A percentile compares a stretch with the other conserved stretches of the same genome.
phyloP scores from a whole-genome alignment of 2,797 vertebrate genomes.

The Miichthys miiuy region DNA sequence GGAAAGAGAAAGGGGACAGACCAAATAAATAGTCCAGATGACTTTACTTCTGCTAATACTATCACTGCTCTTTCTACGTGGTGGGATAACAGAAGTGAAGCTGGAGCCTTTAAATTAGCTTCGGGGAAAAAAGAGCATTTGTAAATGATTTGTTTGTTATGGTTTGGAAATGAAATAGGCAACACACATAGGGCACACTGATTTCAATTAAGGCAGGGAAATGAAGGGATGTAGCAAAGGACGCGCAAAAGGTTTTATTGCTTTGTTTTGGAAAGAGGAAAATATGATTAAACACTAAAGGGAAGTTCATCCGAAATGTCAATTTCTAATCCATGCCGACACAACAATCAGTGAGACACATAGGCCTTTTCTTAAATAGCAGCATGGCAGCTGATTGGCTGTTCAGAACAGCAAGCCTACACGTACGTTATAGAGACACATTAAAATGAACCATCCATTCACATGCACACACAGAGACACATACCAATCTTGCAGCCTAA shows the following conservation, averaged over 20 bases:
- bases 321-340: constrained; percentile 49
- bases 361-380: background rate
- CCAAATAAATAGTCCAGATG: constrained; percentile 68
- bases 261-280: constrained; percentile 45
- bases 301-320: constrained; percentile 50
- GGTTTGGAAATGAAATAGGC: constrained; percentile 55
- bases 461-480: background rate
- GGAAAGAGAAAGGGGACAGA: constrained; percentile 41
- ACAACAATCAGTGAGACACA: constrained; percentile 4
- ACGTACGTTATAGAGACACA: background rate
- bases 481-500: background rate
- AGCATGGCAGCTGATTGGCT: constrained; percentile 1
- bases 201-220: constrained; percentile 58
- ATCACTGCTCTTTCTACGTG: constrained; percentile 44
- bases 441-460: background rate
- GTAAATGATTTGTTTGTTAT: constrained; percentile 66
- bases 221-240: constrained; percentile 51
- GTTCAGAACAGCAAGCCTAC: background rate
- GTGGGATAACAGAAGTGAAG: constrained; percentile 41
- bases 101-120: constrained; percentile 58
- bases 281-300: constrained; percentile 50
- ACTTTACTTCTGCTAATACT: constrained; percentile 59
- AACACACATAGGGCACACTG: constrained; percentile 19
- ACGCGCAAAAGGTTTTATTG: constrained; percentile 42
- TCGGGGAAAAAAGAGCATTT: constrained; percentile 43